A percentile compares a stretch with the other conserved stretches of the same genome.
These are phyloP conservation scores for Gallirallus australis DNA, from an alignment of 2,797 vertebrate species.

Conservation along the genomic window DNA sequence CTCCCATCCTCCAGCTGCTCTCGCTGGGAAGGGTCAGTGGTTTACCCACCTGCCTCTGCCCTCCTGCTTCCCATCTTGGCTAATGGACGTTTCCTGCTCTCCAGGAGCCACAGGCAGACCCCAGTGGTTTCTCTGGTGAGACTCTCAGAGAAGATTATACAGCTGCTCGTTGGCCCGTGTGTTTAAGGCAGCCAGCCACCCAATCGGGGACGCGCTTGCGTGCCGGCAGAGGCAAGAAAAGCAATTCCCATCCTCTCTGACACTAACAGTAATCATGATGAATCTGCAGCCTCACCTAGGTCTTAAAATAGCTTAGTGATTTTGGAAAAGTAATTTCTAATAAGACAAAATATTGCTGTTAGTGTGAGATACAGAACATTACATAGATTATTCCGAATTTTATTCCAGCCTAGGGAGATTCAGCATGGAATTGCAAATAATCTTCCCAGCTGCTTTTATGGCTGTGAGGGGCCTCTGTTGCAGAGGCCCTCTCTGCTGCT, in stretches of 20 bases:
- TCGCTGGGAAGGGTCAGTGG: fast-evolving
- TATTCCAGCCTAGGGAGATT: constrained; percentile 29
- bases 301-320: constrained; percentile 22
- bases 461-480: background rate
- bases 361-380: background rate
- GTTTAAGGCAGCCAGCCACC: background rate
- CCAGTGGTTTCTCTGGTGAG: background rate
- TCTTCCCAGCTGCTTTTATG: constrained; percentile 1
- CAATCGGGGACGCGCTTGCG: fast-evolving
- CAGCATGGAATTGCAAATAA: constrained; percentile 21
- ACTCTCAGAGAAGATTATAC: background rate
- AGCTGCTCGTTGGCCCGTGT: background rate
- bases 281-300: background rate
- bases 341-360: background rate
- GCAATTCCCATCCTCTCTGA: background rate
- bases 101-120: background rate
- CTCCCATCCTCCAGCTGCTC: background rate
- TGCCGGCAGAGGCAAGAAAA: background rate
- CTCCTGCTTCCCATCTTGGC: background rate
- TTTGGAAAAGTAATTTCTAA: constrained; percentile 32
- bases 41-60: background rate
- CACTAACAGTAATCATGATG: background rate
- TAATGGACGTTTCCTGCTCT: background rate
- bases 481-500: background rate
- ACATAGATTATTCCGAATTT: constrained; percentile 12